Evolutionary conservation across 2,888 invertebrate species (phyloP).

Genomic region (Gisinianus flammeolus): DNA sequence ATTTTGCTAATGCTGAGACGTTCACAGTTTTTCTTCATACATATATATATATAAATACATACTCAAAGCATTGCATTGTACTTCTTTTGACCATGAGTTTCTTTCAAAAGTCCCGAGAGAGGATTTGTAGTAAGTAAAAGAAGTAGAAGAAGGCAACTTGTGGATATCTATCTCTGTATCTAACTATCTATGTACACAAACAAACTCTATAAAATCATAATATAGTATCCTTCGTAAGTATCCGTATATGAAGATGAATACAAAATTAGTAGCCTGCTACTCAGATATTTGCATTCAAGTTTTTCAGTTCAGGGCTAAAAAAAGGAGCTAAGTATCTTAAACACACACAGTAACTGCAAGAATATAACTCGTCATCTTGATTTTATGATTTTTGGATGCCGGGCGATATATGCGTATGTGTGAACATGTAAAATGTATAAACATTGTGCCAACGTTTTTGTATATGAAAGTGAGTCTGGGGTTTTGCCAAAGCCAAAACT

Average conservation of each 20-base stretch:
- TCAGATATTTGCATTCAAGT: background rate
- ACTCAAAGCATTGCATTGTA: too few relatives aligned
- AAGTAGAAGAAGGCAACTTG: too few relatives aligned
- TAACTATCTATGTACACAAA: too few relatives aligned
- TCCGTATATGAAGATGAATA: background rate
- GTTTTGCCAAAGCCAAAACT: background rate
- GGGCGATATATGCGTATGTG: background rate
- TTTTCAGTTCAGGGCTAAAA: constrained; percentile 5
- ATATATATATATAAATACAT: too few relatives aligned
- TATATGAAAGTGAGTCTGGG: background rate
- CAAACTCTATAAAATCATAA: background rate
- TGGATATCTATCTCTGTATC: too few relatives aligned
- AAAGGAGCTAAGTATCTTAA: background rate
- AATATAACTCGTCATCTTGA: background rate
- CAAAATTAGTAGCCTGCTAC: background rate
- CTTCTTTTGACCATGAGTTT: constrained; percentile 1
- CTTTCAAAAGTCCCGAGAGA: background rate
- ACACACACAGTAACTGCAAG: too few relatives aligned
- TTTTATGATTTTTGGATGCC: background rate
- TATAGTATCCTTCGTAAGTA: background rate
- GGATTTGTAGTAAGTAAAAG: too few relatives aligned
- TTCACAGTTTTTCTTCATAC: background rate
- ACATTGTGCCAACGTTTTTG: too few relatives aligned
- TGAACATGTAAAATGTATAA: background rate
- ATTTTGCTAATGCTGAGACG: background rate